Evolutionary conservation across 1,140 invertebrate genomes (phyloP), one percentile per base, ranked within the genome.

Genomic region (Augochlora pura): DNA sequence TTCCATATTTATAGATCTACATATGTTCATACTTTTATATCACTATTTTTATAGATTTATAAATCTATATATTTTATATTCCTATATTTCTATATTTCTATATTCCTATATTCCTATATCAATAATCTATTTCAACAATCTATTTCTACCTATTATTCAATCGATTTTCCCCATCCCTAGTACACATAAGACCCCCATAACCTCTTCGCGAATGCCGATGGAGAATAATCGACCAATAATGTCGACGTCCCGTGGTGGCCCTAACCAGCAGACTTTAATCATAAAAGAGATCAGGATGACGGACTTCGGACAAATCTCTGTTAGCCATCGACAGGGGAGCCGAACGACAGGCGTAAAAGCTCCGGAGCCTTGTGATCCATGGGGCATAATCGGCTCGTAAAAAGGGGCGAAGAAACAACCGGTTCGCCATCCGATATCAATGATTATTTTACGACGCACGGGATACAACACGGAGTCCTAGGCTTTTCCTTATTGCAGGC

Each of bases 371-470:
- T 62, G n/a, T n/a, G 70, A 72, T 72, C 32, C 57, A n/a, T n/a
- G n/a, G 25, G 38, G 64, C 42, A 23, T 65, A 64, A 63, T 64
- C 42, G 32, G 71, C 49, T 64, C 71, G 71, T 73, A 73, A 64
- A 46, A 73, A 49, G 60, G n/a, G 25, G 18, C 42, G 46, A 18
- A 49, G n/a, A 57, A 54, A 62, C 27, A 64, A 64, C 32, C 32
- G 62, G 32, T 64, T 6, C 42, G 14, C 2, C 18, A 14, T 21
- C 46, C 71, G 42, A 73, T 52, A 73, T 73, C 60, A 62, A 73
- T 65, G 60, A 73, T 73, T 73, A 64, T 73, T 64, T 73, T 73
- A 73, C 60, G 71, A 73, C 60, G 12, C 14, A 18, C 16, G 5
- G 32, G 62, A 21, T 18, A n/a, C n/a, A n/a, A n/a, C n/a, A n/a